These are phyloP conservation scores for Gobius niger DNA, from an alignment of 2,113 vertebrate genomes.

Conservation along the genomic window DNA sequence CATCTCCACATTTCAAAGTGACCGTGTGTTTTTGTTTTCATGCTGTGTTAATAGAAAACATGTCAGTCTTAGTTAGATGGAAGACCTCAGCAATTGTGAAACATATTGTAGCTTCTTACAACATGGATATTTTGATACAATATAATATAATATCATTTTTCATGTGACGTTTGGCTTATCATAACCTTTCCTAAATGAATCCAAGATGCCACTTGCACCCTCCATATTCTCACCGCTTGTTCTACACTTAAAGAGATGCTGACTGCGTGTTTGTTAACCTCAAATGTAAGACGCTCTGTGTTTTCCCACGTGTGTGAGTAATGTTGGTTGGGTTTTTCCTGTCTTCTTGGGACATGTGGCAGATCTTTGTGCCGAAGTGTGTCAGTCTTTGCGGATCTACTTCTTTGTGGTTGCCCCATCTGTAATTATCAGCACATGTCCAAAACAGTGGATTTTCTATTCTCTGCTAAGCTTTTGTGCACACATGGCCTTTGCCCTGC, in stretches of 20 bases:
- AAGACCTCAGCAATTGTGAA: too few relatives aligned
- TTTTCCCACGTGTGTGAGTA: conserved; percentile 60
- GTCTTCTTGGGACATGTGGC: conserved; percentile 63
- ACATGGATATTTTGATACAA: too few relatives aligned
- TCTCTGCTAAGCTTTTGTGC: conserved; percentile 51
- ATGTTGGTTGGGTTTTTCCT: conserved; percentile 60
- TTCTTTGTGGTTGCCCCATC: conserved; percentile 53
- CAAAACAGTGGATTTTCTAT: conserved; percentile 54
- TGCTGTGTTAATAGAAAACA: too few relatives aligned
- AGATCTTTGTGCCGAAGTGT: conserved; percentile 59
- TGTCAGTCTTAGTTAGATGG: too few relatives aligned
- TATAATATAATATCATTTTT: too few relatives aligned
- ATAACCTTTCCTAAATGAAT: neutral
- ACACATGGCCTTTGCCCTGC: conserved; percentile 34
- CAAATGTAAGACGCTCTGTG: conserved; percentile 41
- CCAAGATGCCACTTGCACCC: neutral
- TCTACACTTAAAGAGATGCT: conserved; percentile 3
- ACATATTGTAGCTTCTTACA: too few relatives aligned
- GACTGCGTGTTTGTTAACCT: conserved; percentile 49
- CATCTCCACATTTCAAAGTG: too few relatives aligned
- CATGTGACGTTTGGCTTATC: too few relatives aligned
- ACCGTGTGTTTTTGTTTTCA: too few relatives aligned
- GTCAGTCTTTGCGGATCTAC: conserved; percentile 51
- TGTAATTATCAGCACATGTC: conserved; percentile 71
- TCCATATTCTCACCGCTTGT: neutral